Percentiles rank a stretch among this genome's conserved stretches.
Evolutionary conservation across 2,113 vertebrate genomes (phyloP).

Genomic region (Corythornis cristatus): DNA sequence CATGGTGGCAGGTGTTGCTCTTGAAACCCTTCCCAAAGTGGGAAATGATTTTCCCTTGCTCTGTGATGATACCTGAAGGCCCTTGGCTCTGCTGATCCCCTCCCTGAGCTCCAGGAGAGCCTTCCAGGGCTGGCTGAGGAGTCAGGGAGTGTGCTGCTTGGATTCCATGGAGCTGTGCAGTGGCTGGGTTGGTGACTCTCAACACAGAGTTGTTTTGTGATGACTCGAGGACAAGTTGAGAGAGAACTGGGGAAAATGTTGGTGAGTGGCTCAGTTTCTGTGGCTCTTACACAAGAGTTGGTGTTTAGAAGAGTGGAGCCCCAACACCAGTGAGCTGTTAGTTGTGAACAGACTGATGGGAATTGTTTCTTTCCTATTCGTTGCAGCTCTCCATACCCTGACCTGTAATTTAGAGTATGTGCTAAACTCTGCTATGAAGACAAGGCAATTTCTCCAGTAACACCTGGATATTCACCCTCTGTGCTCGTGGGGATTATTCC

Average conservation of each 20-base stretch:
- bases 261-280: not conserved
- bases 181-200: not conserved
- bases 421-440: not conserved
- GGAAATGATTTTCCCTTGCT: not conserved
- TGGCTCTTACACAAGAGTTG: not conserved
- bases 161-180: not conserved
- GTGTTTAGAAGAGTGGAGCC: not conserved
- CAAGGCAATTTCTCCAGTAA: not conserved
- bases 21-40: not conserved
- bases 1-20: not conserved
- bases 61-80: not conserved
- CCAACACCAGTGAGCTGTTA: not conserved
- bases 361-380: not conserved
- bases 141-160: rapidly evolving
- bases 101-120: not conserved
- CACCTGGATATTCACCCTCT: not conserved
- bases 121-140: not conserved
- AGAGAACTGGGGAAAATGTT: not conserved
- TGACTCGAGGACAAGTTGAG: not conserved
- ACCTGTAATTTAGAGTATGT: not conserved
- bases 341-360: not conserved
- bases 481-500: not conserved
- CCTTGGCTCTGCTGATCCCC: not conserved
- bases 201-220: not conserved
- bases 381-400: not conserved